These are phyloP conservation scores for Grantiella picta DNA, from an alignment of 2,113 vertebrate species.

Conservation along the genomic window DNA sequence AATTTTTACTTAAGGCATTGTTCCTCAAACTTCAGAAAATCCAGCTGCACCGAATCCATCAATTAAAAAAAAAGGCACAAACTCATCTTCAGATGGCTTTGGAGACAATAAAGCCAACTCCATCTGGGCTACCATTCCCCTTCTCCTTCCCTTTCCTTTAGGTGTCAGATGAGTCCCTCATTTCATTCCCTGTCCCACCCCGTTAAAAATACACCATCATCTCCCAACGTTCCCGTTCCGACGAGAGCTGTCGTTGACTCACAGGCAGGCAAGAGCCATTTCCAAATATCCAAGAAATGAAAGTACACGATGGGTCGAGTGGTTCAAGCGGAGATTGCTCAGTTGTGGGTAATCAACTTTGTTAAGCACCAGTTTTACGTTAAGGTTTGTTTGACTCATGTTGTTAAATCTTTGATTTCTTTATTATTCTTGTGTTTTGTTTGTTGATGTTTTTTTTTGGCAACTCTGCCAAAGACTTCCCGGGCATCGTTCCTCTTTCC, in stretches of 20 bases:
- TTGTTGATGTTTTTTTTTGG: not conserved
- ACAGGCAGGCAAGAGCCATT: conserved; percentile 61
- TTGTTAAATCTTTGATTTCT: conserved; percentile 60
- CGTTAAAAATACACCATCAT: conserved; percentile 19
- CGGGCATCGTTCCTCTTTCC: conserved; percentile 19
- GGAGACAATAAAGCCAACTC: conserved; percentile 66
- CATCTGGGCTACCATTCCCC: conserved; percentile 50
- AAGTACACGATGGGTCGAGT: conserved; percentile 73
- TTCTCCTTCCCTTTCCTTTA: conserved; percentile 32
- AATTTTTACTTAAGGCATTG: conserved; percentile 79
- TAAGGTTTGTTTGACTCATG: conserved; percentile 44
- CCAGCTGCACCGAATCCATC: conserved; percentile 76
- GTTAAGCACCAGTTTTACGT: conserved; percentile 78
- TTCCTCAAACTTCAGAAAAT: conserved; percentile 78
- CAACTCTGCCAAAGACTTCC: conserved; percentile 51
- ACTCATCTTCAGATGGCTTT: conserved; percentile 78
- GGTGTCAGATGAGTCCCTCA: conserved; percentile 15
- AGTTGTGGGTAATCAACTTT: conserved; percentile 65
- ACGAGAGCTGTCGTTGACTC: conserved; percentile 28
- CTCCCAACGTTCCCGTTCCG: not conserved
- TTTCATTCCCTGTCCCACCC: conserved; percentile 48
- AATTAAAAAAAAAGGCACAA: conserved; percentile 82
- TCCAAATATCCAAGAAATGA: conserved; percentile 62
- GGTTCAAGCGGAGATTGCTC: conserved; percentile 73
- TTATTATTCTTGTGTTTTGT: not conserved